Evolutionary conservation across 2,888 invertebrate species (phyloP).

Genomic region (Eupeodes latifasciatus): DNA sequence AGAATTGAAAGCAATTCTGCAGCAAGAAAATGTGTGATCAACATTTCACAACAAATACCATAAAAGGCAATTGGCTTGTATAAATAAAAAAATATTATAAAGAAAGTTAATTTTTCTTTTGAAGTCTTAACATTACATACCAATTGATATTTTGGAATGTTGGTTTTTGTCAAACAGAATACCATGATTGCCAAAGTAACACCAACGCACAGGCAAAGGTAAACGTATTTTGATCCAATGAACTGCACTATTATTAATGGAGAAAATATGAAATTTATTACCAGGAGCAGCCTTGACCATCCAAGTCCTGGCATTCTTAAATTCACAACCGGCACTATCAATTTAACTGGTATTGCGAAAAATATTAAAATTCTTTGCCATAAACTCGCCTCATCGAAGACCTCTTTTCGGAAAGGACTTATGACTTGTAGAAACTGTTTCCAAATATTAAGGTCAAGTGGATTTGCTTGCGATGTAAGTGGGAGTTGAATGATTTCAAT

Average conservation of each 20-base stretch:
- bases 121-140: constrained; percentile 19
- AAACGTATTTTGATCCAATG: neutral
- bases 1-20: constrained; percentile 41
- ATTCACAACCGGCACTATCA: constrained; percentile 47
- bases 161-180: constrained; percentile 16
- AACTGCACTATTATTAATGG: constrained; percentile 34
- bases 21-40: constrained; percentile 24
- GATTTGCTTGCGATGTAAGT: neutral
- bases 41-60: constrained; percentile 37
- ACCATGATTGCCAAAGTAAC: constrained; percentile 3
- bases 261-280: constrained; percentile 42
- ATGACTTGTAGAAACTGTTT: constrained; percentile 45
- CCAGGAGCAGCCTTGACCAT: constrained; percentile 55
- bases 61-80: constrained; percentile 38
- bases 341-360: constrained; percentile 30
- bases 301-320: constrained; percentile 50
- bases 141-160: constrained; percentile 20
- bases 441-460: constrained; percentile 32
- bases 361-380: constrained; percentile 44
- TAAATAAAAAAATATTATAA: neutral
- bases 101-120: no score
- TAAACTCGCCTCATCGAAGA: constrained; percentile 13
- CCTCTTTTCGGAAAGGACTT: constrained; percentile 44
- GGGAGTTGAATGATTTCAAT: constrained; percentile 29
- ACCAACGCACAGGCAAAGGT: neutral